Evolutionary conservation across 2,797 vertebrate genomes (phyloP).

Genomic region (Notoglanidium macrostoma): DNA sequence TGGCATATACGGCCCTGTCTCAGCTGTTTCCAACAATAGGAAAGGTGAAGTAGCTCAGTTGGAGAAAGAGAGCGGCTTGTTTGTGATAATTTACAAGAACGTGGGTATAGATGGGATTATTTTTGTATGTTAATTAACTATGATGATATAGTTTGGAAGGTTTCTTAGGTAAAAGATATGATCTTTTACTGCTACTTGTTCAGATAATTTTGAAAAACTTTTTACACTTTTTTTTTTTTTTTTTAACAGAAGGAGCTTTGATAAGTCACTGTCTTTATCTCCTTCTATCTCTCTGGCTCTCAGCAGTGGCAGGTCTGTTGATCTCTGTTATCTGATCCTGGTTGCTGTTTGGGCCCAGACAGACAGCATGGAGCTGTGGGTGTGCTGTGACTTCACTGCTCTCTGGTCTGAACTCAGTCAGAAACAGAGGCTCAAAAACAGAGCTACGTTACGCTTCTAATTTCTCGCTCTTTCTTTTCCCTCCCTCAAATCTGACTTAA

Average conservation of each 20-base stretch:
- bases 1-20: constrained; percentile 47
- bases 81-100: constrained; percentile 41
- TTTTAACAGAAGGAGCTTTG: constrained; percentile 14
- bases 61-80: constrained; percentile 39
- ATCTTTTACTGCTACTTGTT: constrained; percentile 4
- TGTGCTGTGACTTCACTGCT: constrained; percentile 18
- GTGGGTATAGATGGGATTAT: neutral
- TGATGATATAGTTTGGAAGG: neutral
- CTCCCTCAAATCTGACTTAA: constrained; percentile 58
- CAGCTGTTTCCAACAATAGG: constrained; percentile 45
- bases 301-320: constrained; percentile 19
- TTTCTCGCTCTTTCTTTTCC: constrained; percentile 39
- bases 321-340: constrained; percentile 42
- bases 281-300: constrained; percentile 2
- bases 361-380: constrained; percentile 16
- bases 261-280: constrained; percentile 14
- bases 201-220: neutral
- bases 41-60: constrained; percentile 40
- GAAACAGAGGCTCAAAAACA: constrained; percentile 32
- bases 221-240: neutral
- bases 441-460: constrained; percentile 14
- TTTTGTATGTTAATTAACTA: constrained; percentile 19
- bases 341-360: constrained; percentile 33
- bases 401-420: constrained; percentile 23
- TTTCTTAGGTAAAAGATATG: neutral